These are phyloP conservation scores for Drosophila bifasciata DNA, from an alignment of 1,140 invertebrate species.

Conservation along the genomic window DNA sequence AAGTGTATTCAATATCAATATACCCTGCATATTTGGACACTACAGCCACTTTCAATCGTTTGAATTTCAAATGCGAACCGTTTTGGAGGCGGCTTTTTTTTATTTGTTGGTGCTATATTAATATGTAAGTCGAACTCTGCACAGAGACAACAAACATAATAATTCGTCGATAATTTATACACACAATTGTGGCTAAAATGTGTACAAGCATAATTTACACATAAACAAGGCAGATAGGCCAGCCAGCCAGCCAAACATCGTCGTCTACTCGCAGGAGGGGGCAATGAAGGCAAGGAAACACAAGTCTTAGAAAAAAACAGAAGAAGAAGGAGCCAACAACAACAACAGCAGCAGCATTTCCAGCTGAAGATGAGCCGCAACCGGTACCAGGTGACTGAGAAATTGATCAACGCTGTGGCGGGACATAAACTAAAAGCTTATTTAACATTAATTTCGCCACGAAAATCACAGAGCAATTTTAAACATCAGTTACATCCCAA, in stretches of 20 bases:
- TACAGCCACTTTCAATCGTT: slow-evolving; percentile 19
- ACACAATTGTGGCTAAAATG: slow-evolving; percentile 81
- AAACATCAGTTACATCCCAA: slow-evolving; percentile 76
- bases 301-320: slow-evolving; percentile 29
- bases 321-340: slow-evolving; percentile 20
- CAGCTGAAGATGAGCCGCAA: slow-evolving; percentile 42
- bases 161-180: slow-evolving; percentile 81
- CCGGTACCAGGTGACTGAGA: slow-evolving; percentile 65
- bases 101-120: slow-evolving; percentile 70
- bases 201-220: slow-evolving; percentile 83
- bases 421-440: slow-evolving; percentile 83
- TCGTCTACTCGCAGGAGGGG: too few species aligned
- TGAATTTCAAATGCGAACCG: slow-evolving; percentile 59
- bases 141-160: slow-evolving; percentile 63
- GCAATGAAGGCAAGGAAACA: slow-evolving; percentile 29
- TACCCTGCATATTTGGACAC: too few species aligned
- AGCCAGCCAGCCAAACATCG: too few species aligned
- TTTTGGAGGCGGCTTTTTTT: slow-evolving; percentile 34
- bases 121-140: slow-evolving; percentile 57
- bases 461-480: slow-evolving; percentile 82
- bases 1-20: too few species aligned
- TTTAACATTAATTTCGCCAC: slow-evolving; percentile 83
- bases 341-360: neutral
- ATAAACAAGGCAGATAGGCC: slow-evolving; percentile 72
- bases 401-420: slow-evolving; percentile 80